A percentile compares a stretch with the other conserved stretches of the same genome.
These are phyloP conservation scores for Sylvia atricapilla DNA, from an alignment of 2,113 vertebrate species.

Conservation along the genomic window DNA sequence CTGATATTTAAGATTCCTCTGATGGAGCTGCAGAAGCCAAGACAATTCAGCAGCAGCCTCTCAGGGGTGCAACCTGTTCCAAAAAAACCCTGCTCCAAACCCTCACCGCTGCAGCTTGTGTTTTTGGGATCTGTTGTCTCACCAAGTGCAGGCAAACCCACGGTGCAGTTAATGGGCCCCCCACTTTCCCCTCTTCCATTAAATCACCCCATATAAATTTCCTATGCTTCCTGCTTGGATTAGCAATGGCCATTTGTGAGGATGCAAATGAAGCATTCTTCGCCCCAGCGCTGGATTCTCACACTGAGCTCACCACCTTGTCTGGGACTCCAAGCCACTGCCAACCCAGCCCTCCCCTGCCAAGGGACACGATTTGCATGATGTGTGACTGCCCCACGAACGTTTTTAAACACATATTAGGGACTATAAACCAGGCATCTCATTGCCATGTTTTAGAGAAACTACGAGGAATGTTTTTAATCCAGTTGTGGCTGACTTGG, in stretches of 20 bases:
- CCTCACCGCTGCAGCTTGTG: background rate
- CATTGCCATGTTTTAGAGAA: background rate
- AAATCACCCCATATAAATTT: background rate
- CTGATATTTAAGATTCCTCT: background rate
- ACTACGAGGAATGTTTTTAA: background rate
- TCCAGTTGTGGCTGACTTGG: background rate
- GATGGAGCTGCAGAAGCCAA: background rate
- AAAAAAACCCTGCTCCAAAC: background rate
- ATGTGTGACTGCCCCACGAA: background rate
- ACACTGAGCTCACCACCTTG: conserved; percentile 28
- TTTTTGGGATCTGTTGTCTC: background rate
- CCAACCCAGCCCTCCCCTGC: conserved; percentile 19
- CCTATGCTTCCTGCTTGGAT: conserved; percentile 9
- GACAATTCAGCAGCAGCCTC: background rate
- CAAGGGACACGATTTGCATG: conserved; percentile 10
- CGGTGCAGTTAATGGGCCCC: background rate
- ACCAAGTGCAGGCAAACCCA: background rate
- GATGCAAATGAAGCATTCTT: conserved; percentile 64
- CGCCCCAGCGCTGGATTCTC: background rate
- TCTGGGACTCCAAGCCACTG: background rate
- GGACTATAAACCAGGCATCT: background rate
- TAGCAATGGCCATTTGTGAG: conserved; percentile 40
- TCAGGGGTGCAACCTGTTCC: background rate
- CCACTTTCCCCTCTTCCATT: background rate
- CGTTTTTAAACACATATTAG: background rate